These are phyloP conservation scores for Notodonta ziczac DNA, from an alignment of 2,888 invertebrate species.

Conservation along the genomic window DNA sequence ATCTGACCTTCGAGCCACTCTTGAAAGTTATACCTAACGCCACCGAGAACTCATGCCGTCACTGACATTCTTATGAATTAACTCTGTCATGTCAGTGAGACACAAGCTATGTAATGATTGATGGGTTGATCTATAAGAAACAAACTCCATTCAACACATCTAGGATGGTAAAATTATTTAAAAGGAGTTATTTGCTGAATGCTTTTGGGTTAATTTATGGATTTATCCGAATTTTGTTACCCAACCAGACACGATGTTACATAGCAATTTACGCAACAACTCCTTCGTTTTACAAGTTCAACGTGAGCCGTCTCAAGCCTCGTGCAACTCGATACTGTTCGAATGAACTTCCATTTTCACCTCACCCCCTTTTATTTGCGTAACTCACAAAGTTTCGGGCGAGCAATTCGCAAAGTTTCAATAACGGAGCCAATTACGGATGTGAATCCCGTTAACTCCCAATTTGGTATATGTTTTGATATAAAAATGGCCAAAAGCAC, in stretches of 20 bases:
- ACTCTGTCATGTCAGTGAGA: too few species aligned
- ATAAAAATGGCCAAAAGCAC: slow-evolving; percentile 15
- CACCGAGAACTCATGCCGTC: too few species aligned
- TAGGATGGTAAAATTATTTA: not conserved
- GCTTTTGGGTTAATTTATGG: too few species aligned
- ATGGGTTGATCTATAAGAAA: too few species aligned
- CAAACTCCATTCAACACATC: too few species aligned
- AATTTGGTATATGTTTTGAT: slow-evolving; percentile 21
- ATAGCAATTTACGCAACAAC: not conserved
- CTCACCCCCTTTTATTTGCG: slow-evolving; percentile 34
- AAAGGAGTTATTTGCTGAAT: too few species aligned
- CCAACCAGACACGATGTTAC: not conserved
- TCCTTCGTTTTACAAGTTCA: slow-evolving; percentile 24
- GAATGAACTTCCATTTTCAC: slow-evolving; percentile 26
- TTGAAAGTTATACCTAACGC: too few species aligned
- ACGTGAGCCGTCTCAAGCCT: slow-evolving; percentile 19
- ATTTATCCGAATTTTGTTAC: too few species aligned
- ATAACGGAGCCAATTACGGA: slow-evolving; percentile 36
- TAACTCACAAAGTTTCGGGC: slow-evolving; percentile 40
- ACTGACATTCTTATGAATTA: too few species aligned
- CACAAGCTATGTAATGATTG: too few species aligned
- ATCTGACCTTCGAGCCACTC: too few species aligned
- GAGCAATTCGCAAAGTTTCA: slow-evolving; percentile 25
- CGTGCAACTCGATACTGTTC: slow-evolving; percentile 13
- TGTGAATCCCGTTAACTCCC: slow-evolving; percentile 16